Conservation (phyloP, 2,113 vertebrate species). For the Anas platyrhynchos region DNA sequence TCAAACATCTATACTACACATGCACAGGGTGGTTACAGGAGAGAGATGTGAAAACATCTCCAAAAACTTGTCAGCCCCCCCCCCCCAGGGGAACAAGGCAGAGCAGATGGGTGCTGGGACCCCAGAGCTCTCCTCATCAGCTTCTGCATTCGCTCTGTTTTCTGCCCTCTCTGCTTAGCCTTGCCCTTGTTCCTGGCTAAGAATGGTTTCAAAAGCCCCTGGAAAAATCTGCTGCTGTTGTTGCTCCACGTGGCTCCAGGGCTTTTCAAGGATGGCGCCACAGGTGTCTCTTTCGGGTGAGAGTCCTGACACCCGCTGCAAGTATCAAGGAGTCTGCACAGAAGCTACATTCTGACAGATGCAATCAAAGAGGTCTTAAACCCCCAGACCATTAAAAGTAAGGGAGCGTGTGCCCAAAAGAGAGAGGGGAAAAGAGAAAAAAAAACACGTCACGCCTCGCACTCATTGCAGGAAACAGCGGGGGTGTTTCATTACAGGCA, state of each 20-base stretch:
- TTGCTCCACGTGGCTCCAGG: background rate
- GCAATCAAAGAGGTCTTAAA: conserved; percentile 46
- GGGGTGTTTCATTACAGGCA: background rate
- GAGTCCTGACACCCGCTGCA: background rate
- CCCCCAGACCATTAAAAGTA: background rate
- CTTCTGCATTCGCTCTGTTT: background rate
- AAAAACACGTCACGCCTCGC: background rate
- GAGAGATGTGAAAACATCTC: background rate
- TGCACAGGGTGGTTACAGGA: background rate
- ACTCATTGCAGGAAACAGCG: background rate
- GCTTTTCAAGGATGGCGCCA: background rate
- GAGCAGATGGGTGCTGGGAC: background rate
- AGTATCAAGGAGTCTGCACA: conserved; percentile 4
- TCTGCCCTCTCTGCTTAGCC: background rate
- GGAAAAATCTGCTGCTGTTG: background rate
- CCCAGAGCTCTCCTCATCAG: accelerated
- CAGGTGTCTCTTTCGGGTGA: background rate
- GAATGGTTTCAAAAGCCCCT: background rate
- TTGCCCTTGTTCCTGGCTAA: background rate
- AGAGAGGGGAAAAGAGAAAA: background rate
- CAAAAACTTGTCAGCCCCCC: background rate
- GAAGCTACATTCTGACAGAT: conserved; percentile 29
- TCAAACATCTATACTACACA: background rate
- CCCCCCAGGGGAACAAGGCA: background rate
- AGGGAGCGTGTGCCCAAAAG: accelerated